A percentile compares a stretch with the other conserved stretches of the same genome.
These are phyloP conservation scores for Bombyx huttoni DNA, from an alignment of 2,888 invertebrate species.

Conservation along the genomic window DNA sequence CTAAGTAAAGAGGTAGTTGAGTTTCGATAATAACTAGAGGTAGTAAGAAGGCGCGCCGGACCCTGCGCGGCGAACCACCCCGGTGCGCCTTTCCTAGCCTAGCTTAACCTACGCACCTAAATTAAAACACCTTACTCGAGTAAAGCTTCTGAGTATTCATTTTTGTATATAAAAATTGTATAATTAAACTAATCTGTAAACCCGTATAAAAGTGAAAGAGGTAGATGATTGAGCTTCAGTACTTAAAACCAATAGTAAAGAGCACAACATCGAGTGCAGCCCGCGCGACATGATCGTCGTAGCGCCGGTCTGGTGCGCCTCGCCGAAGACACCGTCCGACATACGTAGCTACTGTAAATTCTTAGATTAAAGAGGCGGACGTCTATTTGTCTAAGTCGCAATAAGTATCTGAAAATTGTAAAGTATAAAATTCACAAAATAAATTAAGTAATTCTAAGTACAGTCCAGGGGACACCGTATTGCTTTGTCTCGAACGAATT, in stretches of 20 bases:
- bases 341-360: constrained; percentile 37
- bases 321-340: constrained; percentile 28
- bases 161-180: constrained; percentile 69
- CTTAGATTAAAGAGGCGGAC: constrained; percentile 66
- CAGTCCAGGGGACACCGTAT: constrained; percentile 66
- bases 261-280: constrained; percentile 41
- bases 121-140: constrained; percentile 64
- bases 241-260: constrained; percentile 63
- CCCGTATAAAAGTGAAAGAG: constrained; percentile 73
- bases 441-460: constrained; percentile 69
- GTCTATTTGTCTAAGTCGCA: constrained; percentile 62
- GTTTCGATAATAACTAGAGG: constrained; percentile 58
- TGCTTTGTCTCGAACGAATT: constrained; percentile 56
- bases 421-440: constrained; percentile 66
- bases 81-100: constrained; percentile 38
- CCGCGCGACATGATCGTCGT: constrained; percentile 17
- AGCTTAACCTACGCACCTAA: constrained; percentile 41
- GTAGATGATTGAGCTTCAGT: constrained; percentile 71
- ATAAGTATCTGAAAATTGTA: constrained; percentile 60
- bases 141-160: constrained; percentile 72
- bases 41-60: constrained; percentile 48
- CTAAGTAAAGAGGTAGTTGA: constrained; percentile 70
- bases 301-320: constrained; percentile 16
- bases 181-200: constrained; percentile 73
- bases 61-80: constrained; percentile 61